Base-by-base conservation (phyloP, 2,113 vertebrate species). In the Hippocampus guttulatus region DNA sequence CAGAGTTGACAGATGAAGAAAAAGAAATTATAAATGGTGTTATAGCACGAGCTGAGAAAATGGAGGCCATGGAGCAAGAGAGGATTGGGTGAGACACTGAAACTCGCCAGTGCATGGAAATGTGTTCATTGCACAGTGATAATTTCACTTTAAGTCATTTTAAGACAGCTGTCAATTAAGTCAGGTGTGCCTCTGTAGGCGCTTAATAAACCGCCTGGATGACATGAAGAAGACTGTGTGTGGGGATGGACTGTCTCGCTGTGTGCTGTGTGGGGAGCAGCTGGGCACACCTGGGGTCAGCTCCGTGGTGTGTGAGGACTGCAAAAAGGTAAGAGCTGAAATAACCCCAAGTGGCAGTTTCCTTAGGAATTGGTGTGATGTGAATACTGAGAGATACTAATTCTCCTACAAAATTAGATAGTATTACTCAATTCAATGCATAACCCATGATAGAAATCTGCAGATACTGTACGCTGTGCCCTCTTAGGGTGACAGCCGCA, bases 11-110 rank as follows among this genome's bases (percentile, higher is more conserved):
- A 0, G 95, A 98, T 0, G 96, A 99, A 80, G 97, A 99, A 89
- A 98, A 98, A 84, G 96, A 97, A 82, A 96, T 98, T 73, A 99
- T 98, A 88, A 98, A 98, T 91, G 75, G 83, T 0, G 97, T 99
- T 75, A 98, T 99, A 0, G 95, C 93, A 25, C 92, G 96, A 0
- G 97, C 97, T 0, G 94, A 96, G 89, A 98, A 98, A 83, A 99
- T 99, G 96, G 96, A 98, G 79, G 93, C 93, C 77, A 95, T 98
- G 96, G 96, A 98, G 85, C 96, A 98, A 88, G 95, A 97, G 68
- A 92, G 97, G 55, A 98, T 99, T 0, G 95, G 96, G 96, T 98
- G 77, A 94, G 93, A 74, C 30, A 43, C 15, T 61, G 38, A 64
- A 69, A 49, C 8, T 30, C 52, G n/a, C 62, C 20, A 21, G 21